These are phyloP conservation scores for Anthophora plumipes DNA, from an alignment of 2,888 invertebrate species.

Conservation along the genomic window DNA sequence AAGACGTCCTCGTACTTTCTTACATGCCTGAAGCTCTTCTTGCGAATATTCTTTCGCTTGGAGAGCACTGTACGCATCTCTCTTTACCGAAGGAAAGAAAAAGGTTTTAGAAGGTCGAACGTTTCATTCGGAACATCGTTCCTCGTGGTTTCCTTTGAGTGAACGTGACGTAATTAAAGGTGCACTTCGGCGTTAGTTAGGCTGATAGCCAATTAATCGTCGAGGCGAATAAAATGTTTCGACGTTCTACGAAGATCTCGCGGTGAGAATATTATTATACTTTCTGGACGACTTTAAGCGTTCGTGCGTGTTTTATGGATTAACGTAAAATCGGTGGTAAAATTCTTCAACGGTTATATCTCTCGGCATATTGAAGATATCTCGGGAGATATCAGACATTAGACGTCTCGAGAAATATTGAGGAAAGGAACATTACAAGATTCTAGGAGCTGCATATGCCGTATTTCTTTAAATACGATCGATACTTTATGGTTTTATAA, in stretches of 20 bases:
- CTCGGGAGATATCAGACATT: no score
- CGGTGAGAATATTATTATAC: neutral
- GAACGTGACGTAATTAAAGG: slow-evolving; percentile 40
- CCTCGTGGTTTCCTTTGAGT: slow-evolving; percentile 34
- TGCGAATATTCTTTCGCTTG: neutral
- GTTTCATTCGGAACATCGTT: slow-evolving; percentile 19
- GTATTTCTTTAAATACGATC: no score
- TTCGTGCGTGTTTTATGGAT: neutral
- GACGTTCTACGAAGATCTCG: neutral
- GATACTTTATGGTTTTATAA: no score
- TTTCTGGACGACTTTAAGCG: neutral
- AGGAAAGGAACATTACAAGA: no score
- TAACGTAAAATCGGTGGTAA: neutral
- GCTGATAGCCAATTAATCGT: slow-evolving; percentile 31
- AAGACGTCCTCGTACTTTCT: neutral
- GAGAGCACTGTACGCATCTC: neutral
- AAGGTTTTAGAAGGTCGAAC: neutral
- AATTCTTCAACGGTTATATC: no score
- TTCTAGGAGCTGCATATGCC: no score
- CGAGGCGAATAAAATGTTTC: neutral
- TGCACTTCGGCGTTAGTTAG: slow-evolving; percentile 8
- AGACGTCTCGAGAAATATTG: no score
- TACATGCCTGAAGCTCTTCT: neutral
- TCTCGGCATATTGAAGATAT: no score
- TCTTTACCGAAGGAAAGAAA: neutral